Base-by-base conservation (phyloP, 2,797 vertebrate genomes). In the Thamnophis elegans region DNA sequence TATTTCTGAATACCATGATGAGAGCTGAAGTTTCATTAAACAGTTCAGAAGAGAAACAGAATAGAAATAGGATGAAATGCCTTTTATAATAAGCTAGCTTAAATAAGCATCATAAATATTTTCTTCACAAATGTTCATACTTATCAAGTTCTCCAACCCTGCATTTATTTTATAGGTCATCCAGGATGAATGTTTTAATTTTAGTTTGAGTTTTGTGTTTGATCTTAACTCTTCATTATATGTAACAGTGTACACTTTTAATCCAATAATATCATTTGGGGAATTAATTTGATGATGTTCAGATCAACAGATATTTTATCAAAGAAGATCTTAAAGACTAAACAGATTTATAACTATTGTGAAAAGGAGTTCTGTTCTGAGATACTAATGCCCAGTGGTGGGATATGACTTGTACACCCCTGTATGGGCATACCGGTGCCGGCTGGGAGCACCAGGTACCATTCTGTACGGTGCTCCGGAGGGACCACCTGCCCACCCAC, bases 201-300 rank as follows among this genome's bases (percentile, higher is more conserved):
- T 42, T 62, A 47, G 14, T 55, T 55, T 53, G 12, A 42, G 13
- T 55, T 28, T 28, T 28, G 85, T 55, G 8, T n/a, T 54, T 87
- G 51, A 55, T 89, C 25, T 82, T 36, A 58, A 91, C 6, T 94
- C 86, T 92, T 92, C 95, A 92, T 65, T 59, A 87, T 1, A 1
- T 25, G 55, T 89, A 94, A 95, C 95, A 94, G 92, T 82, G 20
- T 86, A 90, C 94, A 95, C 92, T 95, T 58, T 94, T 94, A 78
- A 94, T 91, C 91, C 92, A 93, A 94, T 78, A 95, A 78, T 55
- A 56, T 94, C 90, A 94, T 95, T 96, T 93, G 93, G 92, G 94
- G 93, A 94, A 55, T 78, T 20, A 73, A 54, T 93, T 91, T 22
- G 9, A 18, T 95, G 94, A 55, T 16, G 91, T 47, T 93, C 54